Percentiles rank a stretch among this genome's conserved stretches.
phyloP scores from a whole-genome alignment of 2,797 vertebrate genomes.

The Leontopithecus rosalia region DNA sequence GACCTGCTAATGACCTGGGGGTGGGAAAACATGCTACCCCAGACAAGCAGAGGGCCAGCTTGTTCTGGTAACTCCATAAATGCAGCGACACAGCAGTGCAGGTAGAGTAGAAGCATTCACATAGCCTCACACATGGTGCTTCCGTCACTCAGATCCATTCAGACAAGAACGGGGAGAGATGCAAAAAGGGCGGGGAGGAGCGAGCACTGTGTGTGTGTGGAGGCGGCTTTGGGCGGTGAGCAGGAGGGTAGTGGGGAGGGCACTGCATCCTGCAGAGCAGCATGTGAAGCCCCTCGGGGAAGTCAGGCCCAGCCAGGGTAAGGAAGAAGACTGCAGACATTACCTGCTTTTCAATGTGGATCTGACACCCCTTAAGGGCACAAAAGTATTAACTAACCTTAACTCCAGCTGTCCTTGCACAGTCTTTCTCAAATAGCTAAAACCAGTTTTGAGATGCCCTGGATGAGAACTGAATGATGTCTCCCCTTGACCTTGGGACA shows the following conservation, averaged over 20 bases:
- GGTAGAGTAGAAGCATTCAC: background rate
- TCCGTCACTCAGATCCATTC: too few relatives aligned
- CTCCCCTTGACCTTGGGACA: background rate
- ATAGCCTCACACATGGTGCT: accelerated
- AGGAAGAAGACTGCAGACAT: too few relatives aligned
- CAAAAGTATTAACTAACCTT: background rate
- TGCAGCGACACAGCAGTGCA: accelerated
- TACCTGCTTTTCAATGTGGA: background rate
- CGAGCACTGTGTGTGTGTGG: accelerated
- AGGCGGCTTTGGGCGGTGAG: accelerated
- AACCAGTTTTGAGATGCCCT: accelerated
- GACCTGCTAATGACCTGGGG: background rate
- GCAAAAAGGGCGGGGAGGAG: background rate
- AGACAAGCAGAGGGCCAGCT: background rate
- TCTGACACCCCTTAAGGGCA: background rate
- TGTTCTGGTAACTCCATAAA: background rate
- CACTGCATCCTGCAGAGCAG: background rate
- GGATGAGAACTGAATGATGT: background rate
- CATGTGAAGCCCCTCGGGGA: accelerated
- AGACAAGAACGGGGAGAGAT: background rate
- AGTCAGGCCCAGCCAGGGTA: accelerated
- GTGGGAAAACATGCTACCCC: accelerated
- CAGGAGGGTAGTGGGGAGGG: background rate
- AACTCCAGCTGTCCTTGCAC: background rate
- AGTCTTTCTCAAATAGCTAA: background rate